phyloP scores from a whole-genome alignment of 2,797 vertebrate genomes.

The Spizella passerina region DNA sequence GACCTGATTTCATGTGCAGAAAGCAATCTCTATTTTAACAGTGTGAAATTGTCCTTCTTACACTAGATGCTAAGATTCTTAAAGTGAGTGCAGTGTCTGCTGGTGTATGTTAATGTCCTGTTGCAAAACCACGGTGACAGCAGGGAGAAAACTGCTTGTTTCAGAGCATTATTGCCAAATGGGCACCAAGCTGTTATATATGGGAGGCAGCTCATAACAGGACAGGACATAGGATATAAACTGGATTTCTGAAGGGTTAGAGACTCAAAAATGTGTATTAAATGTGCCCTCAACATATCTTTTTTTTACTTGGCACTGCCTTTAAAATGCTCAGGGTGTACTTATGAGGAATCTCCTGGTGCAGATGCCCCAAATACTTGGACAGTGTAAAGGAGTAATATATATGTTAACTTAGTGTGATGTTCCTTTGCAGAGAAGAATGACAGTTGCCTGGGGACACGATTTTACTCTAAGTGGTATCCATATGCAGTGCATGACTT shows the following conservation, averaged over 20 bases:
- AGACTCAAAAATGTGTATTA: not conserved
- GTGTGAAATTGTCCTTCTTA: not conserved
- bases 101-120: not conserved
- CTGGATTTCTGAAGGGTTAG: not conserved
- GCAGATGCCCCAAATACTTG: not conserved
- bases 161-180: not conserved
- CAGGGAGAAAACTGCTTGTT: not conserved
- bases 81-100: not conserved
- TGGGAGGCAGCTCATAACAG: not conserved
- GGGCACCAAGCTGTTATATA: not conserved
- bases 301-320: not conserved
- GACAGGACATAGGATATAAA: not conserved
- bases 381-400: not conserved
- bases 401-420: not conserved
- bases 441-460: not conserved
- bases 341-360: not conserved
- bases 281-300: not conserved
- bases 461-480: not conserved
- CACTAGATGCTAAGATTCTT: not conserved
- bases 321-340: not conserved
- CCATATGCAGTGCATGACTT: not conserved
- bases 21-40: not conserved
- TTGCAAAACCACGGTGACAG: rapidly evolving
- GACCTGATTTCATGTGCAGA: not conserved
- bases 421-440: not conserved